Evolutionary conservation across 1,140 invertebrate genomes (phyloP).

Genomic region (Stegodyphus mimosarum): DNA sequence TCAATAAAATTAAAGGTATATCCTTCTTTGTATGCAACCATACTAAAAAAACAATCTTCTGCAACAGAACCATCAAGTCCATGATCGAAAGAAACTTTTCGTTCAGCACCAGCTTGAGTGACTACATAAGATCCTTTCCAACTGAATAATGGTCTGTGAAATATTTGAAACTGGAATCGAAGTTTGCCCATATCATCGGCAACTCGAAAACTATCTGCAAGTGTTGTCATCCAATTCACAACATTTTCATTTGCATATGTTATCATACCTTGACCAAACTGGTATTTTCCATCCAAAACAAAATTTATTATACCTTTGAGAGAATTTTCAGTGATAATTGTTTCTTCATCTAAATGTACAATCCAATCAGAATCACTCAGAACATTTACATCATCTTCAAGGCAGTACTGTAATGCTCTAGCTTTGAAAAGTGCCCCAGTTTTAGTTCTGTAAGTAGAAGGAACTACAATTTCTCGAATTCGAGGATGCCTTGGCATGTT

Average conservation of each 20-base stretch:
- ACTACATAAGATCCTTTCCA: conserved; percentile 84
- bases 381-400: conserved; percentile 91
- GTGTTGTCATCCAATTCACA: conserved; percentile 96
- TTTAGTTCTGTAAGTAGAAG: conserved; percentile 84
- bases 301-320: conserved; percentile 93
- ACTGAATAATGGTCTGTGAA: conserved; percentile 95
- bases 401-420: conserved; percentile 93
- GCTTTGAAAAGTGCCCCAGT: conserved; percentile 95
- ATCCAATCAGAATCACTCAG: conserved; percentile 94
- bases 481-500: conserved; percentile 77
- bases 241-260: conserved; percentile 97
- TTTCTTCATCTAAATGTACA: conserved; percentile 98
- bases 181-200: conserved; percentile 97
- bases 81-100: conserved; percentile 71
- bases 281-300: conserved; percentile 92
- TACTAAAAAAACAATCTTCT: conserved; percentile 73
- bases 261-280: conserved; percentile 97
- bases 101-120: conserved; percentile 70
- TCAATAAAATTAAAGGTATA: conserved; percentile 71
- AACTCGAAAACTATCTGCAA: conserved; percentile 96
- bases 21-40: conserved; percentile 69
- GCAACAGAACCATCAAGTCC: conserved; percentile 72
- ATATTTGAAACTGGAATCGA: conserved; percentile 89
- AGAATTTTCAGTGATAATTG: conserved; percentile 91
- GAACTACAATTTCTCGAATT: conserved; percentile 86